These are phyloP conservation scores for Stenoptilia bipunctidactyla DNA, from an alignment of 2,888 invertebrate species.

Conservation along the genomic window DNA sequence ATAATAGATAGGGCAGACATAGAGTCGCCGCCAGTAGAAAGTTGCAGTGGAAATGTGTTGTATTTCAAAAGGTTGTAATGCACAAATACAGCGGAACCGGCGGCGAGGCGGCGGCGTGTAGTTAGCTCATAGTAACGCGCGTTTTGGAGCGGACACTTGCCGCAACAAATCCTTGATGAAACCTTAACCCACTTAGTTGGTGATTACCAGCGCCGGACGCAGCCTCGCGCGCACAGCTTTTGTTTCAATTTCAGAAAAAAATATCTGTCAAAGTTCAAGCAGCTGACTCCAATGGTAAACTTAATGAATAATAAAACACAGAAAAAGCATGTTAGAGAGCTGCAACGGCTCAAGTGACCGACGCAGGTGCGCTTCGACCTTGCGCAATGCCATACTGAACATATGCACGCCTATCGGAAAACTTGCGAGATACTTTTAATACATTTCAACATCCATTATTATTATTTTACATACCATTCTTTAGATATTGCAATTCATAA, in stretches of 20 bases:
- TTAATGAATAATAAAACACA: background rate
- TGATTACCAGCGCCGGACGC: conserved; percentile 59
- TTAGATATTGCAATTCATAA: conserved; percentile 5
- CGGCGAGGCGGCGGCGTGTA: conserved; percentile 45
- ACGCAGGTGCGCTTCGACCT: conserved; percentile 51
- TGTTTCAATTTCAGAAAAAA: conserved; percentile 4
- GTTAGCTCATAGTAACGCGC: conserved; percentile 62
- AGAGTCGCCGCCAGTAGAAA: conserved; percentile 38
- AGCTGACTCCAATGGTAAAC: background rate
- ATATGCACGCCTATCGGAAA: conserved; percentile 47
- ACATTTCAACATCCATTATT: conserved; percentile 37
- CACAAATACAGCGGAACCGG: background rate
- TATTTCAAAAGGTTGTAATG: conserved; percentile 31
- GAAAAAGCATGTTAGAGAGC: conserved; percentile 25
- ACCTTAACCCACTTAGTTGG: conserved; percentile 72
- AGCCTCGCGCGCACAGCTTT: conserved; percentile 15
- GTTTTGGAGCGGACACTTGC: conserved; percentile 69
- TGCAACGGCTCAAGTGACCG: conserved; percentile 48
- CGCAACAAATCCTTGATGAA: conserved; percentile 70
- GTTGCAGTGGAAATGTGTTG: conserved; percentile 20
- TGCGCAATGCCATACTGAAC: conserved; percentile 57
- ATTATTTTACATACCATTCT: conserved; percentile 18
- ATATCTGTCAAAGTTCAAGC: conserved; percentile 6
- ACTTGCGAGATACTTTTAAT: conserved; percentile 49
- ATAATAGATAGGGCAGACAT: conserved; percentile 31